Base-by-base conservation (phyloP, 1,140 invertebrate species). In the Subanguina moxae region DNA sequence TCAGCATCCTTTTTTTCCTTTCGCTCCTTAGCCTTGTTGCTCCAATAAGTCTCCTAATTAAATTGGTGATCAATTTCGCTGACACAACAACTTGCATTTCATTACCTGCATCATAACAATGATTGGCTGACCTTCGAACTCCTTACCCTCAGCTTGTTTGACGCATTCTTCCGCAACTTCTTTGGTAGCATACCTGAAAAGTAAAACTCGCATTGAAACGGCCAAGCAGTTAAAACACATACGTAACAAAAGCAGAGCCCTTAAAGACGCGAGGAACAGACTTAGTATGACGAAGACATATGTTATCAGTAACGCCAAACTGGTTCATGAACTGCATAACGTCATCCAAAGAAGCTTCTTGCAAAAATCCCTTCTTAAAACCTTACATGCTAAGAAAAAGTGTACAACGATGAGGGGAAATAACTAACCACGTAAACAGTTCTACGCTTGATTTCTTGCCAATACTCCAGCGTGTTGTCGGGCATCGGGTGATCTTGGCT, bases 241-340 rank as follows among this genome's bases (percentile, higher is more conserved):
- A 95, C 1, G 90, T 89, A 23, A 89, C 87, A 85, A 93, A 93
- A 59, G 93, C 87, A 8, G 92, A 94, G 48, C 93, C 93, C 85
- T 96, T 91, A 78, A 92, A 93, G 13, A 70, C 65, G 45, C 71
- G 58, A 25, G 68, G 70, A 19, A 59, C 63, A 7, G 30, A 61
- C 38, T 75, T 68, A 17, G 68, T 57, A 19, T 74, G 68, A 1
- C 80, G 71, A 80, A 83, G 79, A 5, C 82, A 38, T 27, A 94
- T 85, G 80, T 90, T 90, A 57, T 92, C 90, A 43, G 90, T 86
- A 57, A 88, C 86, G 13, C 90, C 89, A 84, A 86, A 88, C 30
- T 86, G 82, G 64, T 87, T 86, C 73, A 93, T 89, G 83, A 88
- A 93, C 57, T 87, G 86, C 46, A 91, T 85, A 1, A 94, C 82